Conservation (phyloP, 2,113 vertebrate species). For the Microcebus lehilahytsara region DNA sequence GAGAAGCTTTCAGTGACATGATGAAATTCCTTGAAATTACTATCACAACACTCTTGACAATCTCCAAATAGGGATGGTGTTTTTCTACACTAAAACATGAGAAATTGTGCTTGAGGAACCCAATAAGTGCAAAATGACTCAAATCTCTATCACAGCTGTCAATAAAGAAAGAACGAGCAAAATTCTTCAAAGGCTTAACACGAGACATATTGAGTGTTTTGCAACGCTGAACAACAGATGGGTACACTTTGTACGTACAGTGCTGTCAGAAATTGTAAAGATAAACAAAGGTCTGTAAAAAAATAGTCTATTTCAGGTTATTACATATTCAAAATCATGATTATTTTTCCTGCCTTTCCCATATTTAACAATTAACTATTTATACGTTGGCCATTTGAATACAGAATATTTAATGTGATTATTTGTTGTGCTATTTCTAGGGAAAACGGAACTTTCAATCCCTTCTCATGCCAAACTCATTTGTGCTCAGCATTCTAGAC, state of each 20-base stretch:
- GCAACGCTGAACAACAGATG: background rate
- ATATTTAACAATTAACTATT: background rate
- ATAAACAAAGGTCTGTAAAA: background rate
- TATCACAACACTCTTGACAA: background rate
- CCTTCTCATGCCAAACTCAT: background rate
- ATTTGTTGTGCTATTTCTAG: background rate
- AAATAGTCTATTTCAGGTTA: background rate
- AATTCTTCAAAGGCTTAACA: background rate
- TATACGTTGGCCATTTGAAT: background rate
- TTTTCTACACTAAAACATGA: background rate
- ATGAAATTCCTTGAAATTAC: slow-evolving; percentile 12
- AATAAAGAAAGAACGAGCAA: background rate
- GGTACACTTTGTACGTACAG: background rate
- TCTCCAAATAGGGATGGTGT: background rate
- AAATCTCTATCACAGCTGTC: background rate
- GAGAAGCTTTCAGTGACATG: background rate
- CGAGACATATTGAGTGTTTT: background rate
- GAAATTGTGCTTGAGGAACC: background rate
- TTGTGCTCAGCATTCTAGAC: background rate
- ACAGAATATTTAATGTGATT: background rate
- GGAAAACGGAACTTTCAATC: background rate
- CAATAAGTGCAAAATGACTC: background rate
- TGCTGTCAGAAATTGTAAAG: background rate
- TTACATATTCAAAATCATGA: background rate
- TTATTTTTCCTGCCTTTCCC: slow-evolving; percentile 6